Conservation (phyloP, 1,140 invertebrate species). For the Drosophila micromelanica region DNA sequence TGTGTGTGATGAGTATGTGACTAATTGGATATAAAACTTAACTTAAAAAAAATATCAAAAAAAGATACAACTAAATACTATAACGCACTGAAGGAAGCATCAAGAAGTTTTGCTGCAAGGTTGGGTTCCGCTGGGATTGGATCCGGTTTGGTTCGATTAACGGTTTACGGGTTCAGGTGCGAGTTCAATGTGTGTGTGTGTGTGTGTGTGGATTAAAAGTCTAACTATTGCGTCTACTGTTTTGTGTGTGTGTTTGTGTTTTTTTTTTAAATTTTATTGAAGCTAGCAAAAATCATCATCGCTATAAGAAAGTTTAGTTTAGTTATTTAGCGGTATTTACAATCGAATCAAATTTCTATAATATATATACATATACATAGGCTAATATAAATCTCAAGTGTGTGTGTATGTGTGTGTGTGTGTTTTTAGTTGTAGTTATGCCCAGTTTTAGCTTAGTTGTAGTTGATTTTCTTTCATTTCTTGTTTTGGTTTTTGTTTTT, state of each 20-base stretch:
- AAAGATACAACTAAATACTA: constrained; percentile 29
- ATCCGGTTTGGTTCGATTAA: constrained; percentile 24
- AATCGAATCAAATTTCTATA: constrained; percentile 65
- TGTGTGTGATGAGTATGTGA: constrained; percentile 31
- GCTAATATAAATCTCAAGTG: constrained; percentile 50
- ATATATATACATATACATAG: constrained; percentile 69
- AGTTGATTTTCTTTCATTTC: constrained; percentile 12
- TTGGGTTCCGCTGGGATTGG: constrained; percentile 21
- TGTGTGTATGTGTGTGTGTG: constrained; percentile 23
- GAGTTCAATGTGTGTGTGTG: constrained; percentile 28
- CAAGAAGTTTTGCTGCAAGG: constrained; percentile 41
- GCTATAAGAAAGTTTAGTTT: constrained; percentile 24
- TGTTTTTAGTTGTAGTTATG: constrained; percentile 37
- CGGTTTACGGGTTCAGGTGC: constrained; percentile 2
- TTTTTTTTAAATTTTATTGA: constrained; percentile 28
- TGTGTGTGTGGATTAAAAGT: constrained; percentile 20
- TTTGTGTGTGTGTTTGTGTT: not conserved
- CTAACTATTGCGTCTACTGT: constrained; percentile 43
- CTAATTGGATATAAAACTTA: constrained; percentile 23
- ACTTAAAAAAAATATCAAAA: too few relatives aligned
- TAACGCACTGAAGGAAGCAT: constrained; percentile 62
- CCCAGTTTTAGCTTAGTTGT: constrained; percentile 59
- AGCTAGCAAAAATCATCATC: constrained; percentile 35
- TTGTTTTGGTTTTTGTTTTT: too few relatives aligned
- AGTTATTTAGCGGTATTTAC: constrained; percentile 59